These are phyloP conservation scores for Phoenicopterus ruber DNA, from an alignment of 2,113 vertebrate species.

Conservation along the genomic window DNA sequence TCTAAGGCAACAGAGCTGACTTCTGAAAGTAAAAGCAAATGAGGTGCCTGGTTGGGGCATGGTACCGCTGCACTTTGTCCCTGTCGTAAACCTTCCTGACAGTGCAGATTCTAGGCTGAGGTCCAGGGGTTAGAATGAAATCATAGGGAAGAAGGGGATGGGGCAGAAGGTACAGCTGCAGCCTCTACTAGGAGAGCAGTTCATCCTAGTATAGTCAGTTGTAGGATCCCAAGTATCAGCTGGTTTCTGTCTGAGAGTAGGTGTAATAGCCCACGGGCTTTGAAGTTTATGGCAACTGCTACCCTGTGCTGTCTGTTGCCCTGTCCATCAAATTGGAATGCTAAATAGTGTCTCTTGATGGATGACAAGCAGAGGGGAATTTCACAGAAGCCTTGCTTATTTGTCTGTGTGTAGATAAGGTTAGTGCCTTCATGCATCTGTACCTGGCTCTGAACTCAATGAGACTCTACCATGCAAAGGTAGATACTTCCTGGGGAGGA, in stretches of 20 bases:
- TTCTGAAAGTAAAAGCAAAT: constrained; percentile 18
- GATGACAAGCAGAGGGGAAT: neutral
- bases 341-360: neutral
- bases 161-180: neutral
- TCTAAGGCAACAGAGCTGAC: neutral
- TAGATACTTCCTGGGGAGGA: neutral
- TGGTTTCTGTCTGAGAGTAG: neutral
- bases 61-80: neutral
- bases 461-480: neutral
- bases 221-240: neutral
- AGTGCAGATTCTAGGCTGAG: neutral
- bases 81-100: neutral
- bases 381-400: neutral
- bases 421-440: neutral
- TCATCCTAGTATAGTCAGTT: neutral
- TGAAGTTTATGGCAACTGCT: neutral
- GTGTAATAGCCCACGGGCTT: neutral
- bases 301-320: neutral
- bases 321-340: neutral
- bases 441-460: neutral
- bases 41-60: neutral
- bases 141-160: neutral
- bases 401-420: neutral
- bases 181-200: neutral
- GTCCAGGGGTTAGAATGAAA: neutral